Conservation (phyloP, 2,888 invertebrate species). For the Amphipoea lucens region DNA sequence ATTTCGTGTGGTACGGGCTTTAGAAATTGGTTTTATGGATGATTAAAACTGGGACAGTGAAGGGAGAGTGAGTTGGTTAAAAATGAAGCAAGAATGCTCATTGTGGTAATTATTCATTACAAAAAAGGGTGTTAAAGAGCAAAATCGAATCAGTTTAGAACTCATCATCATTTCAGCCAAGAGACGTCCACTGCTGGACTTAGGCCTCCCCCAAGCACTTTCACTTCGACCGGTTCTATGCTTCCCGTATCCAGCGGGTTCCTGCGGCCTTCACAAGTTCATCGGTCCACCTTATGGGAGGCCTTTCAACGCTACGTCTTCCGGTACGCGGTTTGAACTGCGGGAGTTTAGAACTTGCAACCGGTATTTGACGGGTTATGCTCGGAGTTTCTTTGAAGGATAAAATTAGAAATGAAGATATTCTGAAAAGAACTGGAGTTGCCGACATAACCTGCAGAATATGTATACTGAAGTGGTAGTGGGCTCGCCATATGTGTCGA, state of each 20-base stretch:
- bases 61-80: not conserved
- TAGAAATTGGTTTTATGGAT: constrained; percentile 4
- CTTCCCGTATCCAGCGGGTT: too few relatives aligned
- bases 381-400: not conserved
- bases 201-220: not conserved
- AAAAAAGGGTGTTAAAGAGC: not conserved
- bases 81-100: not conserved
- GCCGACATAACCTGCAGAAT: not conserved
- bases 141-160: not conserved
- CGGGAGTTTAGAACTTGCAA: not conserved
- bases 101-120: not conserved
- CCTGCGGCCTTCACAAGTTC: too few relatives aligned
- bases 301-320: too few relatives aligned
- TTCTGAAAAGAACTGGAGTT: not conserved
- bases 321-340: too few relatives aligned
- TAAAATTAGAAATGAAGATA: not conserved
- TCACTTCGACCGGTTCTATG: too few relatives aligned
- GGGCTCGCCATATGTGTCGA: not conserved
- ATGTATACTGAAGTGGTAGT: not conserved
- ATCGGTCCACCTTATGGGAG: too few relatives aligned
- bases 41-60: not conserved
- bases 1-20: constrained; percentile 25
- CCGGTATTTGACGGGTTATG: not conserved
- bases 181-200: not conserved
- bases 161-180: not conserved